Evolutionary conservation across 2,888 invertebrate species (phyloP).

Genomic region (Watsonalla binaria): DNA sequence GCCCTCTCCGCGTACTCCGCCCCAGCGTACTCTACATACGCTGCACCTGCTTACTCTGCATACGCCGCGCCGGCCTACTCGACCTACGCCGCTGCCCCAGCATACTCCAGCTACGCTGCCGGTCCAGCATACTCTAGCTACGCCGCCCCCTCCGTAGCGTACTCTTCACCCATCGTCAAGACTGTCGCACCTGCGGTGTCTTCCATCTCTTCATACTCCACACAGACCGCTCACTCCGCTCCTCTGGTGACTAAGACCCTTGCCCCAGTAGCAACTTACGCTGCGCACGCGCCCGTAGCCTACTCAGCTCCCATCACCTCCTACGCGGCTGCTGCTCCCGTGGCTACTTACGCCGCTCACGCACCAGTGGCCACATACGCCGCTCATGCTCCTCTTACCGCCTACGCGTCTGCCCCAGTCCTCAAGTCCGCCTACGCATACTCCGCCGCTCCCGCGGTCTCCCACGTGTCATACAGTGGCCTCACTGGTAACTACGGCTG

Average conservation of each 20-base stretch:
- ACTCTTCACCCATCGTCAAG: constrained; percentile 31
- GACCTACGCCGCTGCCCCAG: constrained; percentile 18
- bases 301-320: constrained; percentile 30
- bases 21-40: constrained; percentile 43
- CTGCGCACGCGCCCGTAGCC: constrained; percentile 31
- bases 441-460: constrained; percentile 78
- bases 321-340: constrained; percentile 34
- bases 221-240: constrained; percentile 27
- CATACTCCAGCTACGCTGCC: constrained; percentile 24
- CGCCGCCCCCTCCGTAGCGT: constrained; percentile 28
- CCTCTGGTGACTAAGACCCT: constrained; percentile 49
- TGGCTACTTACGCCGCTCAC: constrained; percentile 27
- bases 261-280: constrained; percentile 42
- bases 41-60: constrained; percentile 20
- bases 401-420: constrained; percentile 44
- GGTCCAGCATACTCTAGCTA: constrained; percentile 19
- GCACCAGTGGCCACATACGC: constrained; percentile 30
- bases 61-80: constrained; percentile 40
- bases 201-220: constrained; percentile 25
- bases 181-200: constrained; percentile 25
- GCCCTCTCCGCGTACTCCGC: constrained; percentile 48
- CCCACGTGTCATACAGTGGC: constrained; percentile 82
- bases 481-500: constrained; percentile 81
- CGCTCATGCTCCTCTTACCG: constrained; percentile 14
- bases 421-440: constrained; percentile 66